Base-by-base conservation (phyloP, 2,797 vertebrate genomes). In the Carapus acus region DNA sequence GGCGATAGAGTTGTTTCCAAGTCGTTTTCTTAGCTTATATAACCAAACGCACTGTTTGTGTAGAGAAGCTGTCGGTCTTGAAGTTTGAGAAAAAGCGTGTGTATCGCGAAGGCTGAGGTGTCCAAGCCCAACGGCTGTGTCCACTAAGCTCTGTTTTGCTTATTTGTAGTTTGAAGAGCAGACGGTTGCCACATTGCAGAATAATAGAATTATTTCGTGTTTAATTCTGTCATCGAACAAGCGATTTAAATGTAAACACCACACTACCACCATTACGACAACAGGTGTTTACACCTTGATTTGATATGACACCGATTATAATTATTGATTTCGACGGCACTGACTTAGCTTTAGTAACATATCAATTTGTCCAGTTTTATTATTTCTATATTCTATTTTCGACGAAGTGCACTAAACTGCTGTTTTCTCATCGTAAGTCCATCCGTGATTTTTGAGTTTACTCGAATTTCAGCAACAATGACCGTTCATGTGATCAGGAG, bases 221-320 rank as follows among this genome's bases (percentile, higher is more conserved):
- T 69, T 72, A 65, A 71, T 67, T 73, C 59, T 78, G 38, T 75
- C n/a, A 9, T 12, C 62, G 50, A 56, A 49, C 77, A 78, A 80
- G 71, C 76, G 72, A 78, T 68, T 86, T 79, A 76, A 33, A 41
- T 69, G 67, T 47, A 67, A 54, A 27, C 60, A 38, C 41, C 22
- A n/a, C n/a, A n/a, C n/a, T n/a, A 69, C 69, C 51, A 69, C 44
- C 17, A 62, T 54, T 56, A 49, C 60, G 70, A 77, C 76, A 81
- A 78, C 81, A 86, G 81, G 80, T 84, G 82, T 73, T 69, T 33
- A 43, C 50, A 48, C 18, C 19, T 50, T 52, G n/a, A 23, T n/a
- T 16, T 39, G 37, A 29, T 29, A 9, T 22, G 38, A 44, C 16
- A 27, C 17, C 8, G 18, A 54, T n/a, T n/a, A n/a, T n/a, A n/a